phyloP scores from a whole-genome alignment of 53 echinoderm and acorn worm species.

The Holothuria scabra region DNA sequence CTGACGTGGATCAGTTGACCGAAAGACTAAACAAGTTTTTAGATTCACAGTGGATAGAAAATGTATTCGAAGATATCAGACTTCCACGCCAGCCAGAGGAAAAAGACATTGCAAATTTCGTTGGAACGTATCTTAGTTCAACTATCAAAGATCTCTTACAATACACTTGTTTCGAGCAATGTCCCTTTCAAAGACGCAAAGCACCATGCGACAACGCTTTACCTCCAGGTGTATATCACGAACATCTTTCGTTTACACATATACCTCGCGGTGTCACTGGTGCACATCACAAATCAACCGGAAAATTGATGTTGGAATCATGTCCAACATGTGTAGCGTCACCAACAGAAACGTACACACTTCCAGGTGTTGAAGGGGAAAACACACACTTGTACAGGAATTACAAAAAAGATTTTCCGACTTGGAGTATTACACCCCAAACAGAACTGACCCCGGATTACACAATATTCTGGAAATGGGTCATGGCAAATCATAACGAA shows the following conservation, averaged over 20 bases:
- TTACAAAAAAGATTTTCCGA: constrained; percentile 10
- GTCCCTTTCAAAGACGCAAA: constrained; percentile 4
- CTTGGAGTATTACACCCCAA: neutral
- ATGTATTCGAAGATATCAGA: neutral
- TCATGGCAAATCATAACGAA: neutral
- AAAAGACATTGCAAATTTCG: neutral
- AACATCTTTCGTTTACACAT: neutral
- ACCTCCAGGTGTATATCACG: neutral
- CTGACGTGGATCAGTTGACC: neutral
- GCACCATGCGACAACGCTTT: neutral
- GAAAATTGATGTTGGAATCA: neutral
- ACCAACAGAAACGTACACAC: neutral
- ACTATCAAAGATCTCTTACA: neutral
- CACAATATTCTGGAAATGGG: neutral
- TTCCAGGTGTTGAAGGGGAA: neutral
- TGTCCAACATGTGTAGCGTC: neutral
- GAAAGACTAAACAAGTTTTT: neutral
- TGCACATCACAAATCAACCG: neutral
- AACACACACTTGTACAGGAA: neutral
- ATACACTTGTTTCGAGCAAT: constrained; percentile 7
- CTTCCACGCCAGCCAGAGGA: neutral
- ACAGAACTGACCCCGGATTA: neutral
- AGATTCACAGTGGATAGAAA: neutral
- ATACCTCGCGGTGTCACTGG: constrained; percentile 3
- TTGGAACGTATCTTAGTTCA: neutral